phyloP scores from a whole-genome alignment of 1,140 invertebrate genomes.

The Solenopsis invicta region DNA sequence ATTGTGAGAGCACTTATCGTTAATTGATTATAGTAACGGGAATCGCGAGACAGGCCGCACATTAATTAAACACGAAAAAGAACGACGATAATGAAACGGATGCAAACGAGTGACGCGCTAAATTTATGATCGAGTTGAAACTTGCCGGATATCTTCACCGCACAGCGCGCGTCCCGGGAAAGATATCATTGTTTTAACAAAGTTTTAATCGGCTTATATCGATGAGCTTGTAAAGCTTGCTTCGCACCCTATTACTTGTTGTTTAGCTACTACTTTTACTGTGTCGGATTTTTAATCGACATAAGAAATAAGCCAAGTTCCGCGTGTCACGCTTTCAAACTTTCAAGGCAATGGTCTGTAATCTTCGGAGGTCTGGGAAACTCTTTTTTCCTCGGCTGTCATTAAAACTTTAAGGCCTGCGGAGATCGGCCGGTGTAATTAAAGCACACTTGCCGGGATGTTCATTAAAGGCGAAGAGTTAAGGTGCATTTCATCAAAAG shows the following conservation, averaged over 20 bases:
- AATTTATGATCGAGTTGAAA: slow-evolving; percentile 55
- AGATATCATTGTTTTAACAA: slow-evolving; percentile 55
- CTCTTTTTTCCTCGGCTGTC: slow-evolving; percentile 40
- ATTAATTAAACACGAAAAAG: slow-evolving; percentile 47
- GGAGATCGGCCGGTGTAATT: slow-evolving; percentile 64
- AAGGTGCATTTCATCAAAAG: slow-evolving; percentile 71
- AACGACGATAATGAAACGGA: not conserved
- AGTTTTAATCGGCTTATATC: slow-evolving; percentile 62
- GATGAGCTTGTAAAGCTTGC: slow-evolving; percentile 41
- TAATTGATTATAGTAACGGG: slow-evolving; percentile 2
- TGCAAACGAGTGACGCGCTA: slow-evolving; percentile 12
- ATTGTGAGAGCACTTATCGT: not conserved
- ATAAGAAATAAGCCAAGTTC: slow-evolving; percentile 31
- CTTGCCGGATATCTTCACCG: slow-evolving; percentile 26
- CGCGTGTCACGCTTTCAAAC: slow-evolving; percentile 51
- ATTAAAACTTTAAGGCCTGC: slow-evolving; percentile 66
- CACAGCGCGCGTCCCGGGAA: not conserved
- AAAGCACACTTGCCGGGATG: slow-evolving; percentile 69
- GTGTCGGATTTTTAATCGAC: slow-evolving; percentile 55
- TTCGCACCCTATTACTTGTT: slow-evolving; percentile 45
- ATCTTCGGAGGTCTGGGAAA: slow-evolving; percentile 38
- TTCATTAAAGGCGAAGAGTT: slow-evolving; percentile 67
- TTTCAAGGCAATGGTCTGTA: slow-evolving; percentile 60
- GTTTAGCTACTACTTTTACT: slow-evolving; percentile 6
- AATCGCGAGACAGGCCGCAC: not conserved